Conservation (phyloP, 2,888 invertebrate species). For the Eupeodes latifasciatus region DNA sequence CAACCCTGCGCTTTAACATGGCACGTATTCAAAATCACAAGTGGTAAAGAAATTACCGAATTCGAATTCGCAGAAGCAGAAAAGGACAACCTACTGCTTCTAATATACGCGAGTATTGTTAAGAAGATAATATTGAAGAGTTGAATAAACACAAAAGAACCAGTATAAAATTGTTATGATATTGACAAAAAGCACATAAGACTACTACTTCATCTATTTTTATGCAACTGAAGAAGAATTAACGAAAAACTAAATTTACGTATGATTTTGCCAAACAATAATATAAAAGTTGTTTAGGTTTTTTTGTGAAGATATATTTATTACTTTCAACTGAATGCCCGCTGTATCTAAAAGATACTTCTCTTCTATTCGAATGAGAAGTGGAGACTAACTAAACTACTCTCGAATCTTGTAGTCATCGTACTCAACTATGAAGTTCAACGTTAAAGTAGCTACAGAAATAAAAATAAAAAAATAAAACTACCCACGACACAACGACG, state of each 20-base stretch:
- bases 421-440: slow-evolving; percentile 3
- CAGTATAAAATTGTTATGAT: not conserved
- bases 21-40: slow-evolving; percentile 61
- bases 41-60: slow-evolving; percentile 15
- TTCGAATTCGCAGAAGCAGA: not conserved
- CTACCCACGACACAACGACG: not conserved
- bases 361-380: slow-evolving; percentile 61
- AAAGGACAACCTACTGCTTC: not conserved
- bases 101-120: not conserved
- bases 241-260: slow-evolving; percentile 1
- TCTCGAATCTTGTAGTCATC: not conserved
- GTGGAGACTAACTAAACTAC: slow-evolving; percentile 50
- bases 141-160: not conserved
- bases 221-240: slow-evolving; percentile 23
- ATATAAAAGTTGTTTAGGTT: slow-evolving; percentile 11
- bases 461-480: not conserved
- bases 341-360: slow-evolving; percentile 43
- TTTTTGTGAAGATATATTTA: not conserved
- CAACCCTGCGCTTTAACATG: slow-evolving; percentile 49
- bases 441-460: slow-evolving; percentile 4
- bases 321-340: not conserved
- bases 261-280: not conserved
- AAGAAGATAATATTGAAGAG: not conserved
- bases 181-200: slow-evolving; percentile 8
- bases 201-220: not conserved